Percentiles rank a stretch among this genome's conserved stretches.
These are phyloP conservation scores for Halyomorpha halys DNA, from an alignment of 1,140 invertebrate species.

Conservation along the genomic window DNA sequence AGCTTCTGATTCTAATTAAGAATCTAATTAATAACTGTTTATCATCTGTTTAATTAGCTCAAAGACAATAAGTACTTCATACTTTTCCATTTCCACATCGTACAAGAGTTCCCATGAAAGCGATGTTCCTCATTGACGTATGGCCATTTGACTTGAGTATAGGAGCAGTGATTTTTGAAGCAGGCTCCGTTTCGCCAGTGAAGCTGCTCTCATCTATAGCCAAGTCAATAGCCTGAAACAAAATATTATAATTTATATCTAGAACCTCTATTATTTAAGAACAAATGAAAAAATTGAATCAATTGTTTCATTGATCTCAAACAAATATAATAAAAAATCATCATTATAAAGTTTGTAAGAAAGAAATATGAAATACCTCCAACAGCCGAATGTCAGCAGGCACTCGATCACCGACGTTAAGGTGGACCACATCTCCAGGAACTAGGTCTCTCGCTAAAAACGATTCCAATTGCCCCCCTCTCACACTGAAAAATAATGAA, in stretches of 20 bases:
- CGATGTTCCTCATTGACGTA: slow-evolving; percentile 79
- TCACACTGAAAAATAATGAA: slow-evolving; percentile 47
- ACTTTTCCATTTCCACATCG: slow-evolving; percentile 94
- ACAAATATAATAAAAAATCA: too few relatives aligned
- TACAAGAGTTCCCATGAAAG: slow-evolving; percentile 97
- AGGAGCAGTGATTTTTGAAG: slow-evolving; percentile 54
- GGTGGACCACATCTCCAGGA: slow-evolving; percentile 91
- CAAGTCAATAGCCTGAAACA: slow-evolving; percentile 59
- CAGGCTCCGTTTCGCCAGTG: slow-evolving; percentile 88
- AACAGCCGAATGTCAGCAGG: slow-evolving; percentile 91
- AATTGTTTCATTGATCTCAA: too few relatives aligned
- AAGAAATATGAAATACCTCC: slow-evolving; percentile 45
- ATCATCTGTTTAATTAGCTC: too few relatives aligned
- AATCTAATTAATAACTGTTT: too few relatives aligned
- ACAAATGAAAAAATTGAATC: too few relatives aligned
- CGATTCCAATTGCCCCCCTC: slow-evolving; percentile 77
- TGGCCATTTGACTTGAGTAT: slow-evolving; percentile 54
- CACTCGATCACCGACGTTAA: slow-evolving; percentile 90
- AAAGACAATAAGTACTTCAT: too few relatives aligned
- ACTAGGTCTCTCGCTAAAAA: slow-evolving; percentile 92
- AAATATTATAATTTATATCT: too few relatives aligned
- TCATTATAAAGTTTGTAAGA: too few relatives aligned
- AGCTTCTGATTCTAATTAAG: too few relatives aligned
- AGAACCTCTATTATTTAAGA: too few relatives aligned
- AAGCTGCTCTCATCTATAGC: slow-evolving; percentile 97